Evolutionary conservation across 2,113 vertebrate genomes (phyloP).

Genomic region (Telmatochromis brichardi): DNA sequence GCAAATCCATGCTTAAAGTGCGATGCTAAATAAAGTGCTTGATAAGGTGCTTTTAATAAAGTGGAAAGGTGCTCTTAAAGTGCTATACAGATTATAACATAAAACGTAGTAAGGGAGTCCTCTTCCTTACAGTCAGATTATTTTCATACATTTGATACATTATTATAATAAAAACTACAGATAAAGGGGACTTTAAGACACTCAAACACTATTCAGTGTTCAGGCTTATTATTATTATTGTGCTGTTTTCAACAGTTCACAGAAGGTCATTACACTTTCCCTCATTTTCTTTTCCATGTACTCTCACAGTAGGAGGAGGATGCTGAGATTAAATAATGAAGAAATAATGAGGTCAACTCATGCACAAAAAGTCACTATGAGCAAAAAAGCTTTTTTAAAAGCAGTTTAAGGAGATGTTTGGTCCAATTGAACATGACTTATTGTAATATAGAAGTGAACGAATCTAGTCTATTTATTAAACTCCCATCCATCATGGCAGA

Average conservation of each 20-base stretch:
- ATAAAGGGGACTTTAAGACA: background rate
- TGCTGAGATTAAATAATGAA: background rate
- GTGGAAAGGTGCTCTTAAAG: background rate
- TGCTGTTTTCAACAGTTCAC: background rate
- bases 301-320: background rate
- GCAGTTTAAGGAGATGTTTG: background rate
- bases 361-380: background rate
- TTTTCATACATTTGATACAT: background rate
- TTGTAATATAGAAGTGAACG: rapidly evolving
- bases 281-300: background rate
- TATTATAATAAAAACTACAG: rapidly evolving
- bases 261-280: background rate
- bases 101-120: background rate
- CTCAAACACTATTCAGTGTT: background rate
- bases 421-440: background rate
- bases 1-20: background rate
- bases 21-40: background rate
- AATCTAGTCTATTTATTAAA: background rate
- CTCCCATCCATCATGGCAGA: background rate
- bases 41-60: background rate
- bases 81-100: background rate
- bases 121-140: background rate
- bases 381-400: background rate
- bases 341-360: background rate
- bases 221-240: background rate